Base-by-base conservation (phyloP, 2,113 vertebrate species). In the Neopipo cinnamomea region DNA sequence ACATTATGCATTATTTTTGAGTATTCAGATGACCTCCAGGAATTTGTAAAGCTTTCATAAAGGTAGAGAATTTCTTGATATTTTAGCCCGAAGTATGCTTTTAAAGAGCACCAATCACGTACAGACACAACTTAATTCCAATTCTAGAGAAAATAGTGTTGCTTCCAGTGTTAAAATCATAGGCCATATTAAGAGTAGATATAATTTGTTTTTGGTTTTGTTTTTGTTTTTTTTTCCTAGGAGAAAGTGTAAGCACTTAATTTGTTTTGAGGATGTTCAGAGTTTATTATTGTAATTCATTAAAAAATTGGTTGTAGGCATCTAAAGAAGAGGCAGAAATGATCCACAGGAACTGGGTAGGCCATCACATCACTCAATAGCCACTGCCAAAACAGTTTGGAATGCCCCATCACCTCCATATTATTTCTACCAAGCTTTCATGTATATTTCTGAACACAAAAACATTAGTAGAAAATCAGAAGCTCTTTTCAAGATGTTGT, bases 1-100 rank as follows among this genome's bases (percentile, higher is more conserved):
- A 89, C 44, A 93, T 68, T 88, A 88, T 85, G 95, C 93, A 87
- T 96, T 96, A 97, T 96, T 96, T 95, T 95, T 81, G 85, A 97
- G 86, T 89, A 96, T 87, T 94, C 96, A 91, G 88, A 92, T 92
- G 92, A 94, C 96, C 95, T 96, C 79, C 80, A 95, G 83, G 93
- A 95, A 96, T 96, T 89, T 96, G 95, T 96, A 97, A 96, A 97
- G 91, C 49, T 88, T 85, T 97, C 83, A 93, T 92, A 61, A 87
- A 96, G 93, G 44, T 84, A 76, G 80, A 86, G 49, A 89, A 87
- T 80, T 92, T 49, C 63, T 63, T 94, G 68, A 70, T 91, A 85
- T 89, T 96, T 95, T 91, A 96, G 87, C 68, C 70, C 3, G 6
- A 88, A 91, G 80, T 82, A 65, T 62, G 76, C 61, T 88, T 95